Conservation (phyloP, 2,797 vertebrate species). For the Hyperoplus immaculatus region DNA sequence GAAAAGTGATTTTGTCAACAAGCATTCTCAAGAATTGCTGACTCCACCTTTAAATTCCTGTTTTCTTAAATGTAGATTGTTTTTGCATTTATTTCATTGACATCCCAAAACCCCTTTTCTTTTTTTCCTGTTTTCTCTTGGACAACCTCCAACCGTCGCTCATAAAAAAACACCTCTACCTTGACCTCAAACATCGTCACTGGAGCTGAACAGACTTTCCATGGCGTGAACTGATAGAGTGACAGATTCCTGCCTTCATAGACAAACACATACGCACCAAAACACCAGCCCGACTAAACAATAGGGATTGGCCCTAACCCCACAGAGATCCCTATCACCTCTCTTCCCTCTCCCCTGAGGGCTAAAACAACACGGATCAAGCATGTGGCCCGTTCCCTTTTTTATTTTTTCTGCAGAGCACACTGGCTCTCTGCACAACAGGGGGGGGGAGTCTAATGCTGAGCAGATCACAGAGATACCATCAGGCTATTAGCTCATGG, state of each 20-base stretch:
- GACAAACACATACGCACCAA: slow-evolving; percentile 44
- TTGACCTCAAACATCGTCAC: slow-evolving; percentile 25
- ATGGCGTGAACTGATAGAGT: slow-evolving; percentile 44
- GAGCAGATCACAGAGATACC: slow-evolving; percentile 71
- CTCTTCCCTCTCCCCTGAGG: slow-evolving; percentile 76
- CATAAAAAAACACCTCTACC: slow-evolving; percentile 4
- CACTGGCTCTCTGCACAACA: slow-evolving; percentile 57
- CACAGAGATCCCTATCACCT: slow-evolving; percentile 78
- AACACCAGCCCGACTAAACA: slow-evolving; percentile 56
- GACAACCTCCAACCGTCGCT: background rate
- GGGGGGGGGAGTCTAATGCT: slow-evolving; percentile 58
- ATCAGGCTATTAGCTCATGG: slow-evolving; percentile 49
- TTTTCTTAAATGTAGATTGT: slow-evolving; percentile 22
- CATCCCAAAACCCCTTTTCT: background rate
- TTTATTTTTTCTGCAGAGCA: slow-evolving; percentile 56
- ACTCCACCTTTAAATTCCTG: slow-evolving; percentile 1
- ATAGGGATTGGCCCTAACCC: slow-evolving; percentile 66
- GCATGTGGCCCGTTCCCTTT: slow-evolving; percentile 60
- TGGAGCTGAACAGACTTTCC: slow-evolving; percentile 12
- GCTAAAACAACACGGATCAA: slow-evolving; percentile 80
- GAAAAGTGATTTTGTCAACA: too few species aligned
- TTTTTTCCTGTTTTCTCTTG: background rate
- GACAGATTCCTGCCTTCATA: slow-evolving; percentile 26
- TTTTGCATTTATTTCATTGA: slow-evolving; percentile 1
- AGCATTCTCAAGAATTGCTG: too few species aligned